phyloP scores from a whole-genome alignment of 2,888 invertebrate species.

The Macaria liturata region DNA sequence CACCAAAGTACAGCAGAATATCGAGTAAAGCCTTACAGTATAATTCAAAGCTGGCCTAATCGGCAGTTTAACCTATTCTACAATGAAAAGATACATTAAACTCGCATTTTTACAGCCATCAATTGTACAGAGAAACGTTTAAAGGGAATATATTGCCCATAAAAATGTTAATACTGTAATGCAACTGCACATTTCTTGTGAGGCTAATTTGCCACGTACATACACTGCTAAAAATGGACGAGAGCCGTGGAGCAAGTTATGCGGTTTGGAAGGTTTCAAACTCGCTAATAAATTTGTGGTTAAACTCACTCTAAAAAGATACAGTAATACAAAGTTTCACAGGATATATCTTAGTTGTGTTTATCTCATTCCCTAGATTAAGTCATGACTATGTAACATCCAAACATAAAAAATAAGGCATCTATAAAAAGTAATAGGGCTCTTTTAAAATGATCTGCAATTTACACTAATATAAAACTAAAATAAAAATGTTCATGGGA shows the following conservation, averaged over 20 bases:
- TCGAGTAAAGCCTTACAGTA: conserved; percentile 14
- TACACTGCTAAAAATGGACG: conserved; percentile 69
- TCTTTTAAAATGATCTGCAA: too few relatives aligned
- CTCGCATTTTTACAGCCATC: conserved; percentile 64
- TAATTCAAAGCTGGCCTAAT: conserved; percentile 45
- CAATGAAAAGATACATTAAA: conserved; percentile 59
- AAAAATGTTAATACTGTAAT: conserved; percentile 81
- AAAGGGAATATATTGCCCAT: conserved; percentile 73
- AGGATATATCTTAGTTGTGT: too few relatives aligned
- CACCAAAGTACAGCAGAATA: conserved; percentile 10
- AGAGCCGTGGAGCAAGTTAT: conserved; percentile 25
- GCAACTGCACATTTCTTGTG: conserved; percentile 78
- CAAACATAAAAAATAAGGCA: too few relatives aligned
- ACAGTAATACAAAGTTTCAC: too few relatives aligned
- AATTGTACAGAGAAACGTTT: conserved; percentile 64
- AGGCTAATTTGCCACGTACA: conserved; percentile 78
- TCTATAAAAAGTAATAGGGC: too few relatives aligned
- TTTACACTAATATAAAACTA: too few relatives aligned
- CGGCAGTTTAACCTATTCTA: conserved; percentile 49
- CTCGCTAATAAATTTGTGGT: too few relatives aligned
- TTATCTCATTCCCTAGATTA: too few relatives aligned
- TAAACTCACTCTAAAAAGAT: too few relatives aligned
- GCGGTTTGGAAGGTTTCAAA: conserved; percentile 16
- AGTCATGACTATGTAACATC: too few relatives aligned
- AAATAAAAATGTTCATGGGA: too few relatives aligned